These are phyloP conservation scores for Mionectes olivaceus DNA, from an alignment of 2,797 vertebrate genomes.

Conservation along the genomic window DNA sequence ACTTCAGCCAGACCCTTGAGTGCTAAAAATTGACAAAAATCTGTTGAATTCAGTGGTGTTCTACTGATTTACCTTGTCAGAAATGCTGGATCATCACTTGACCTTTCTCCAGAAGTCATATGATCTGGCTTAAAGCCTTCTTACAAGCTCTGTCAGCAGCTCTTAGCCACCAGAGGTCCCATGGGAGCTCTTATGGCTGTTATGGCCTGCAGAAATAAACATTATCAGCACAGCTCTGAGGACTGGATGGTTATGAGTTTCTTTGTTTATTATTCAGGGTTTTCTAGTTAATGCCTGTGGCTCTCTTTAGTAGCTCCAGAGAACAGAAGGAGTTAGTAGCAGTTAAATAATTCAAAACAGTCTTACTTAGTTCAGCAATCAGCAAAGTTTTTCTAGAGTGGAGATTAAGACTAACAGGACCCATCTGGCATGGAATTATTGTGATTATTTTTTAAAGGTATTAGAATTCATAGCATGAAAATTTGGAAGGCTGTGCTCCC, in stretches of 20 bases:
- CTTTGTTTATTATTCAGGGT: background rate
- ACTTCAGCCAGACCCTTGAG: background rate
- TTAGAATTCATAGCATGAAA: background rate
- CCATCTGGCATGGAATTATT: background rate
- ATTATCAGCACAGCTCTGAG: background rate
- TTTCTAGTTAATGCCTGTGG: background rate
- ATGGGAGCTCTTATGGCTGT: background rate
- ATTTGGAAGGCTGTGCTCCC: background rate
- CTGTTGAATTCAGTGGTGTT: background rate
- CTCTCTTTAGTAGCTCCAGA: background rate
- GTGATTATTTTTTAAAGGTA: background rate
- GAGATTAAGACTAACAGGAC: background rate
- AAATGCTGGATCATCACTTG: background rate
- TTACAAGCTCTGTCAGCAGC: background rate
- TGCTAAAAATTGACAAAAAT: background rate
- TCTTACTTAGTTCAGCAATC: background rate
- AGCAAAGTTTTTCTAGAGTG: background rate
- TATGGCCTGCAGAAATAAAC: background rate
- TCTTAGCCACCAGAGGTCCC: background rate
- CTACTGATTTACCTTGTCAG: background rate
- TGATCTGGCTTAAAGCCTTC: background rate
- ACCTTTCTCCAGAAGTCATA: background rate
- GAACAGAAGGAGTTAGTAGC: background rate
- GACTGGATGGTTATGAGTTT: background rate
- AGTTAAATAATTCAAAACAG: background rate